phyloP scores from a whole-genome alignment of 2,113 vertebrate species.

The Syrmaticus mikado region DNA sequence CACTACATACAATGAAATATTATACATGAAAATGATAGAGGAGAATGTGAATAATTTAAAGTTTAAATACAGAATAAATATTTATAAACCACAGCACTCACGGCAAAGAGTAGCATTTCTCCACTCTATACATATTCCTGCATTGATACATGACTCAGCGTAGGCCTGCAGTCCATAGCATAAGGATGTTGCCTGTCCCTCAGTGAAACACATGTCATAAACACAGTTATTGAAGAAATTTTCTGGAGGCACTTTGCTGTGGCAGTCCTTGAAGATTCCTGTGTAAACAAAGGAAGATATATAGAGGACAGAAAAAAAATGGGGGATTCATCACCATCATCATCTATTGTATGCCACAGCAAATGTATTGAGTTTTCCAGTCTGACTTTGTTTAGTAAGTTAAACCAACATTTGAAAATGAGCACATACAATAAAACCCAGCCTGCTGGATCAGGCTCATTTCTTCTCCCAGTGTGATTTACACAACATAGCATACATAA shows the following conservation, averaged over 20 bases:
- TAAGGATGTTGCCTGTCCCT: conserved; percentile 79
- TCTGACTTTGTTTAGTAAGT: background rate
- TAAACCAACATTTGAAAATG: background rate
- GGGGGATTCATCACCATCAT: background rate
- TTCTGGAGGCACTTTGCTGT: conserved; percentile 73
- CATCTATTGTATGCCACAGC: background rate
- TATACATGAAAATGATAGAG: background rate
- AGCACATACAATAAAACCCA: background rate
- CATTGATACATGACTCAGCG: conserved; percentile 82
- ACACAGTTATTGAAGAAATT: conserved; percentile 86
- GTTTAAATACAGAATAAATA: background rate
- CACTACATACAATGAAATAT: background rate
- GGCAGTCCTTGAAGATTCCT: conserved; percentile 88
- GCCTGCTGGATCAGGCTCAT: background rate
- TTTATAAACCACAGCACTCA: conserved; percentile 74
- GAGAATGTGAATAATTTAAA: background rate
- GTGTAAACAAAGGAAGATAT: background rate
- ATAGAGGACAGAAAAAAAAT: background rate
- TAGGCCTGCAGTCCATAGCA: conserved; percentile 89
- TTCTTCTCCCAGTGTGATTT: background rate
- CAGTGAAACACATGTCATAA: conserved; percentile 85
- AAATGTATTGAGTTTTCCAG: background rate
- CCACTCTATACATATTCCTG: conserved; percentile 82
- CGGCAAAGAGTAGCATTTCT: conserved; percentile 87
- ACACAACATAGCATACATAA: background rate